These are phyloP conservation scores for Cyrtorhinus lividipennis DNA, from an alignment of 1,140 invertebrate genomes.

Conservation along the genomic window DNA sequence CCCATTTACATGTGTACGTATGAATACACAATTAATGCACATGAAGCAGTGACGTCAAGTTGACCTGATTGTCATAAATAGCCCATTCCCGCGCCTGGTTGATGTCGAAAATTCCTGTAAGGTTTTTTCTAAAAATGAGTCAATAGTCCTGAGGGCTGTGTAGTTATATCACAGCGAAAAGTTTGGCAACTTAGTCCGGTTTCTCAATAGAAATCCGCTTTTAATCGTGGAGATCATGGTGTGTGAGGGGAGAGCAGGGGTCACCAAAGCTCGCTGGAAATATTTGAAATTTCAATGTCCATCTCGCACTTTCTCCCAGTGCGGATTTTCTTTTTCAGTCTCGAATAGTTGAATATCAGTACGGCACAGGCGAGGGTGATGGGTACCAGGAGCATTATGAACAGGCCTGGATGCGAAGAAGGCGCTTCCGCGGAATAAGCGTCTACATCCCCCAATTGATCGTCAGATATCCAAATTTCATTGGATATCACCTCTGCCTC, in stretches of 20 bases:
- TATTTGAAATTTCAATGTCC: conserved; percentile 20
- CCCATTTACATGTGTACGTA: too few relatives aligned
- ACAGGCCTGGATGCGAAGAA: conserved; percentile 19
- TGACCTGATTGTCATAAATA: too few relatives aligned
- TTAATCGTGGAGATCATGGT: too few relatives aligned
- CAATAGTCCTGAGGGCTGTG: too few relatives aligned
- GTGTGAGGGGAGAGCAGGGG: conserved; percentile 14
- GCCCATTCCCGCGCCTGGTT: too few relatives aligned
- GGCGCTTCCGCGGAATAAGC: conserved; percentile 18
- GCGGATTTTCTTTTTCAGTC: conserved; percentile 1
- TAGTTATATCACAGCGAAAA: too few relatives aligned
- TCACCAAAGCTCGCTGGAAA: conserved; percentile 22
- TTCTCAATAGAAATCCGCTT: too few relatives aligned
- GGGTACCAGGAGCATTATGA: conserved; percentile 18
- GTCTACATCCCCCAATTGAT: conserved; percentile 13
- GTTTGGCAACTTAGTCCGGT: too few relatives aligned
- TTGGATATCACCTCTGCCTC: conserved; percentile 12
- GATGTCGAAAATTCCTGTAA: too few relatives aligned
- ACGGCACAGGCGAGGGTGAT: conserved; percentile 13
- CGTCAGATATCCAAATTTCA: conserved; percentile 15
- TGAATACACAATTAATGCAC: too few relatives aligned
- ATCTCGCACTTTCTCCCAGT: conserved; percentile 6
- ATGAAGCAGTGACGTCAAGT: too few relatives aligned
- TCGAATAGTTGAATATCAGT: conserved; percentile 16
- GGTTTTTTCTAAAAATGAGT: too few relatives aligned